Percentiles rank a stretch among this genome's conserved stretches.
phyloP scores from a whole-genome alignment of 2,797 vertebrate species.

The Eutrigla gurnardus region DNA sequence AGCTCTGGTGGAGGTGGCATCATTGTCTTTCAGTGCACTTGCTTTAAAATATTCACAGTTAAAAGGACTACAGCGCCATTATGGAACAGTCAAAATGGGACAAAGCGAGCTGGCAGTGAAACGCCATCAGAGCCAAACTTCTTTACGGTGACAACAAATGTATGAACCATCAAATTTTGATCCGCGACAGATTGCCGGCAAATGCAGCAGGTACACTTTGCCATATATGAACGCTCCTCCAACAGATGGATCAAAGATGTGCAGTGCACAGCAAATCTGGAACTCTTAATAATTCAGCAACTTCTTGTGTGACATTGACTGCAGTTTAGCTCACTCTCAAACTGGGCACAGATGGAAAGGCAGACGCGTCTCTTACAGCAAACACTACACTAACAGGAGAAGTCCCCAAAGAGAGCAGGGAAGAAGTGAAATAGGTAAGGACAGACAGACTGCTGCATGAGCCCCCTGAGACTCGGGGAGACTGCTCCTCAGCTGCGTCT shows the following conservation, averaged over 20 bases:
- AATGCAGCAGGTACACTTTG: constrained; percentile 82
- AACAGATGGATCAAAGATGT: constrained; percentile 99
- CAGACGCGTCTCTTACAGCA: constrained; percentile 83
- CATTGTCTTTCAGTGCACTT: constrained; percentile 13
- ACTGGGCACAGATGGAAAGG: constrained; percentile 87
- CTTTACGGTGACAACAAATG: constrained; percentile 73
- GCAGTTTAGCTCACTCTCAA: constrained; percentile 85
- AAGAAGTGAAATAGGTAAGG: constrained; percentile 82
- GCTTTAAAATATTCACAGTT: constrained; percentile 36
- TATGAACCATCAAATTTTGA: constrained; percentile 80
- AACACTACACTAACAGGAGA: constrained; percentile 86
- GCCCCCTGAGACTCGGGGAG: constrained; percentile 79
- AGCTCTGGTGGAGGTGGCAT: constrained; percentile 7
- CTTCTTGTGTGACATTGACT: constrained; percentile 86
- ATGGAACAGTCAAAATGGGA: background rate
- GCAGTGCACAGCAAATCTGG: constrained; percentile 95
- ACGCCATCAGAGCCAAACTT: constrained; percentile 69
- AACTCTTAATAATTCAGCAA: constrained; percentile 98
- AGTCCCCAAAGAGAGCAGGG: constrained; percentile 81
- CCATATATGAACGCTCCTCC: constrained; percentile 79
- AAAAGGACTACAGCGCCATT: background rate
- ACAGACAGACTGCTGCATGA: constrained; percentile 83
- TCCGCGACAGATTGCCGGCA: constrained; percentile 82
- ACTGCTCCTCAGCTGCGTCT: constrained; percentile 79
- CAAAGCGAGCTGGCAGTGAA: constrained; percentile 17